Conservation (phyloP, 2,888 invertebrate genomes). For the Halictus quadricinctus region DNA sequence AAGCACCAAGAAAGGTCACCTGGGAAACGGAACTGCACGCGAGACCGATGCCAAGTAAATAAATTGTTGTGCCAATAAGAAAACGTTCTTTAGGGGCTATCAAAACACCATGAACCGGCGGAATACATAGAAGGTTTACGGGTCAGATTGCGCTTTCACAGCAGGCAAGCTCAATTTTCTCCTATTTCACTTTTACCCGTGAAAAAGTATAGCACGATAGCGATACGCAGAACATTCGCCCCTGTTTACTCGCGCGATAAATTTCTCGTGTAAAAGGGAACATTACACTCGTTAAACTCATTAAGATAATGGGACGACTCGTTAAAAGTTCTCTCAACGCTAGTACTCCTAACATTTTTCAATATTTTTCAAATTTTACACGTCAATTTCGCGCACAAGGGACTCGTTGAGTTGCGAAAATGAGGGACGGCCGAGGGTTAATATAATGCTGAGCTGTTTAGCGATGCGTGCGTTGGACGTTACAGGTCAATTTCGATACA, state of each 20-base stretch:
- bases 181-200: neutral
- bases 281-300: too few relatives aligned
- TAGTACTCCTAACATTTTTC: too few relatives aligned
- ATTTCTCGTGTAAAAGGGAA: neutral
- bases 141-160: neutral
- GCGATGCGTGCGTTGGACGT: neutral
- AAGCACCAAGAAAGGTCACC: neutral
- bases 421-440: too few relatives aligned
- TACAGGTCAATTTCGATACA: neutral
- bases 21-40: neutral
- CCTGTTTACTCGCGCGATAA: neutral
- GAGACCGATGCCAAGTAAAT: neutral
- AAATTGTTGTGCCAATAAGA: neutral
- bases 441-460: neutral
- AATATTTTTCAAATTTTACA: too few relatives aligned
- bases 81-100: neutral
- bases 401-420: neutral
- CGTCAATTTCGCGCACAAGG: neutral
- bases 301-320: too few relatives aligned
- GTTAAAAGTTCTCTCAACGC: too few relatives aligned
- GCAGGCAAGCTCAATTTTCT: neutral
- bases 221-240: neutral
- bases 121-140: neutral
- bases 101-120: neutral
- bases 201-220: neutral